Conservation (phyloP, 2,888 invertebrate genomes). For the Acrocera orbiculus region DNA sequence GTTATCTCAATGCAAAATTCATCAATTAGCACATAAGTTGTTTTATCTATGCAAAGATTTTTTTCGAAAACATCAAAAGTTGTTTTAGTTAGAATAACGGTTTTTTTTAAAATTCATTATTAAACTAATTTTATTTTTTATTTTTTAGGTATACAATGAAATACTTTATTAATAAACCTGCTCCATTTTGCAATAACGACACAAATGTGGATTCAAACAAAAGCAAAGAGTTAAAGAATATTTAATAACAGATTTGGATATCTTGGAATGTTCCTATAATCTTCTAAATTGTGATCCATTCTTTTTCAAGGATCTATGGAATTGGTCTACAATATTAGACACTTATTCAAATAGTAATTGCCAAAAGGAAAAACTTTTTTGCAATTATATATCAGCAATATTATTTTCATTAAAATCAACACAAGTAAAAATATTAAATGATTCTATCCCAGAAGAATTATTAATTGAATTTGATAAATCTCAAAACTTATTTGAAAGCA, state of each 20-base stretch:
- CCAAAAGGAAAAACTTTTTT: conserved; percentile 19
- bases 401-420: conserved; percentile 28
- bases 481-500: conserved; percentile 11
- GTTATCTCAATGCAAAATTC: too few relatives aligned
- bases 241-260: conserved; percentile 38
- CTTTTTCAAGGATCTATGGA: conserved; percentile 52
- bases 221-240: too few relatives aligned
- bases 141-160: conserved; percentile 46
- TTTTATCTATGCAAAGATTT: too few relatives aligned
- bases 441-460: conserved; percentile 29
- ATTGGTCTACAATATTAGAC: conserved; percentile 54
- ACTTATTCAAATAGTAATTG: conserved; percentile 30
- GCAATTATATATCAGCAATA: conserved; percentile 25
- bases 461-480: conserved; percentile 19
- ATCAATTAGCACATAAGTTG: too few relatives aligned
- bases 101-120: too few relatives aligned
- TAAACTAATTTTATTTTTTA: too few relatives aligned
- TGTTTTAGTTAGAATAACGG: too few relatives aligned
- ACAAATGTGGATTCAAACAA: conserved; percentile 14
- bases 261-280: conserved; percentile 43
- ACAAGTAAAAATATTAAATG: conserved; percentile 25
- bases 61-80: too few relatives aligned
- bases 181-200: conserved; percentile 35
- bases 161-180: conserved; percentile 49
- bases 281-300: conserved; percentile 43